Base-by-base conservation (phyloP, 2,888 invertebrate genomes). In the Caenorhabditis zanzibari region DNA sequence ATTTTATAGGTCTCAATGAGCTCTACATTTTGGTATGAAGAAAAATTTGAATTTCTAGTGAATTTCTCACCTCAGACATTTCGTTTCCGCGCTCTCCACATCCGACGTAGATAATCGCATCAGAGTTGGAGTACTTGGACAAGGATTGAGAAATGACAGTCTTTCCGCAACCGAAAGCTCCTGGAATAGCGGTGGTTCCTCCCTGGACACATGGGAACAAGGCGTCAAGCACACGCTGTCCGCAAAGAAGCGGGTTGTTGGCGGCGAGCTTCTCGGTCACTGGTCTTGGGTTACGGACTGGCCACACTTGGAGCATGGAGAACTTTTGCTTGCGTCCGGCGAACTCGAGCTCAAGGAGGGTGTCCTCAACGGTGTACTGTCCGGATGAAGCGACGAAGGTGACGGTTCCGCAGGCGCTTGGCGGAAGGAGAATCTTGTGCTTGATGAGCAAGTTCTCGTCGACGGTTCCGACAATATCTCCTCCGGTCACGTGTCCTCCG, bases 41-140 rank as follows among this genome's bases (percentile, higher is more conserved):
- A 32, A 7, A 32, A 32, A 32, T 32, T 4, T 32, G 32, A 7
- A 32, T 49, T 16, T 49, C 10, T 5, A 47, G 6, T 49, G 3
- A 49, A 19, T 52, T 32, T 47, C 4, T 41, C 16, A 88, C 88
- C 94, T 99, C 99, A 91, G 98, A 97, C 99, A 99, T 99, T 95
- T 99, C 99, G 94, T 99, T 99, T 94, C 96, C 99, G 94, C 99
- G 95, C 94, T 99, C 99, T 80, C 99, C 99, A 94, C 99, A 99
- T 82, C 99, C 99, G 86, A 99, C 99, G 94, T 99, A 99, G 92
- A 99, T 94, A 93, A 99, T 99, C 92, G 98, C 97, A 93, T 99
- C 98, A 74, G 97, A 98, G 95, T 99, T 99, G 93, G 98, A 98
- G 94, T 97, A 99, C 94, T 99, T 99, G 92, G 98, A 99, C 84